Conservation (phyloP, 2,113 vertebrate genomes). For the Tricholaema leucomelas region DNA sequence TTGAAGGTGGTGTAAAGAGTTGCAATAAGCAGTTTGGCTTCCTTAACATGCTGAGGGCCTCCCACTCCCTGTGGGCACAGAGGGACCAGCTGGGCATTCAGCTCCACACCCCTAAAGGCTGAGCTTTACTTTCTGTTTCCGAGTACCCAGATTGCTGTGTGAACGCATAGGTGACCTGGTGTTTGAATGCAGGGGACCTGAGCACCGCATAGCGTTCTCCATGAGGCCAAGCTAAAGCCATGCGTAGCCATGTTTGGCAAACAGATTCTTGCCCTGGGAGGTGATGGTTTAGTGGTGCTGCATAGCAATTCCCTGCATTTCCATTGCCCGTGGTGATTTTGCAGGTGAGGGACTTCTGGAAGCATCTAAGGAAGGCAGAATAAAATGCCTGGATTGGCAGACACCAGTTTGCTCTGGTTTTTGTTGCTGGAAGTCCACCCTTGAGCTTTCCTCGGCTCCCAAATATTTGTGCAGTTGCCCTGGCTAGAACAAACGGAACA, state of each 20-base stretch:
- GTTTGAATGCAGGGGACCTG: neutral
- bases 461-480: neutral
- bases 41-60: neutral
- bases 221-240: neutral
- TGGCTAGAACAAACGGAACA: neutral
- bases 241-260: rapidly evolving
- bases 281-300: neutral
- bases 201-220: neutral
- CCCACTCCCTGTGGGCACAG: neutral
- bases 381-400: neutral
- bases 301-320: neutral
- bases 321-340: neutral
- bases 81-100: neutral
- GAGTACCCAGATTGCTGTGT: neutral
- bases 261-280: neutral
- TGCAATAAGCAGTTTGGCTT: neutral
- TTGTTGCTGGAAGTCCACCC: neutral
- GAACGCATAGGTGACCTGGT: neutral
- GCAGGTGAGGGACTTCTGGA: neutral
- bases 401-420: neutral
- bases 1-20: neutral
- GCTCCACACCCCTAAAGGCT: neutral
- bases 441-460: neutral
- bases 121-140: neutral
- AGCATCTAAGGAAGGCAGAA: neutral